A percentile compares a stretch with the other conserved stretches of the same genome.
phyloP scores from a whole-genome alignment of 2,888 invertebrate species.

The Timema podura region DNA sequence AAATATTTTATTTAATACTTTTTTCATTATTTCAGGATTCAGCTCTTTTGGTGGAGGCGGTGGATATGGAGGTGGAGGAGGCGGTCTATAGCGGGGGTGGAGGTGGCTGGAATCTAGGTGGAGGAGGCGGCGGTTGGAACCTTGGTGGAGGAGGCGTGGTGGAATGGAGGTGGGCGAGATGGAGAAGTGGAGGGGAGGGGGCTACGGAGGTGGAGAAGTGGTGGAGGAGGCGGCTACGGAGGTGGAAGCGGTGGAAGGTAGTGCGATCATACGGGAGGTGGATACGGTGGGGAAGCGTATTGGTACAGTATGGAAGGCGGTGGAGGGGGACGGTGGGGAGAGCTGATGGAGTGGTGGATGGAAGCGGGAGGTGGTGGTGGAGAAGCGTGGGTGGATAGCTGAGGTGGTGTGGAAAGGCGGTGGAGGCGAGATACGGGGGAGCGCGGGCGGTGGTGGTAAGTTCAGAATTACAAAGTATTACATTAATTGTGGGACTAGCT shows the following conservation, averaged over 20 bases:
- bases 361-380: constrained; percentile 10
- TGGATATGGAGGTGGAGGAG: constrained; percentile 13
- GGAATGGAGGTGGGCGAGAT: constrained; percentile 17
- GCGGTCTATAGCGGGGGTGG: constrained; percentile 9
- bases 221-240: constrained; percentile 17
- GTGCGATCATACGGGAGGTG: too few relatives aligned
- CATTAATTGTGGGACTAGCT: too few relatives aligned
- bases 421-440: neutral
- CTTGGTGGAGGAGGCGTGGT: constrained; percentile 11
- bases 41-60: constrained; percentile 19
- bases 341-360: neutral
- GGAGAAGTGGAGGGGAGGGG: constrained; percentile 17
- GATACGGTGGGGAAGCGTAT: neutral
- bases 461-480: too few relatives aligned
- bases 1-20: too few relatives aligned
- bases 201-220: constrained; percentile 10
- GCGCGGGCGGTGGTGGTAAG: neutral
- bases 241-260: constrained; percentile 18
- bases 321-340: neutral
- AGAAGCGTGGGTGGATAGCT: neutral
- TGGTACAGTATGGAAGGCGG: neutral
- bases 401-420: constrained; percentile 8
- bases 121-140: constrained; percentile 12
- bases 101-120: neutral
- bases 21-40: too few relatives aligned